Percentiles rank a stretch among this genome's conserved stretches.
phyloP scores from a whole-genome alignment of 2,797 vertebrate genomes.

The Salmo trutta region DNA sequence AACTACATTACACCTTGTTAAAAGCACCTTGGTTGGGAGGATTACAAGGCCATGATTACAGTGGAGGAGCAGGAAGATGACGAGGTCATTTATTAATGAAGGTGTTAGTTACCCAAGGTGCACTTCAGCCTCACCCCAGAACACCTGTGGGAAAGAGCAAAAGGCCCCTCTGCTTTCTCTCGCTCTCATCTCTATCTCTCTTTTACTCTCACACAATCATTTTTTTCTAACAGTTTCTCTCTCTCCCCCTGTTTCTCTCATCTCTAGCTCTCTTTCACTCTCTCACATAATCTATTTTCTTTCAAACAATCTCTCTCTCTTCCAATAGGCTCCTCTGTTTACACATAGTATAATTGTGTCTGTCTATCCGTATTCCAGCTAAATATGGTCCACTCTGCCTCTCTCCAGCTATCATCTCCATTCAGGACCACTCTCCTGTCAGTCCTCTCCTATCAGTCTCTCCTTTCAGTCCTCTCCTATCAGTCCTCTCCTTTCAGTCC shows the following conservation, averaged over 20 bases:
- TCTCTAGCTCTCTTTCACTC: slow-evolving; percentile 15
- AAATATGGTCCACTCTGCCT: slow-evolving; percentile 17
- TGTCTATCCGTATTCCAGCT: slow-evolving; percentile 11
- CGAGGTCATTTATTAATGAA: slow-evolving; percentile 59
- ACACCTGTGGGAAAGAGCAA: slow-evolving; percentile 31
- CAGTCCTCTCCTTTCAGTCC: too few species aligned
- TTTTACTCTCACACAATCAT: slow-evolving; percentile 2
- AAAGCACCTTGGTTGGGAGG: slow-evolving; percentile 54
- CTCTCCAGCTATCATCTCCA: slow-evolving; percentile 1
- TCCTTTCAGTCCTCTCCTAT: not conserved
- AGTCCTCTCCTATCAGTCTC: not conserved
- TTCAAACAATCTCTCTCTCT: slow-evolving; percentile 10
- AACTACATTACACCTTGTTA: slow-evolving; percentile 65
- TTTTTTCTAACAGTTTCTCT: slow-evolving; percentile 31
- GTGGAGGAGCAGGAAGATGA: slow-evolving; percentile 35
- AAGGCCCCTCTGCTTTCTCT: slow-evolving; percentile 26
- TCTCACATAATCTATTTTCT: not conserved
- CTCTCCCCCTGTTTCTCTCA: slow-evolving; percentile 15
- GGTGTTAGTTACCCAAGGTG: slow-evolving; percentile 55
- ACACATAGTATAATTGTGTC: slow-evolving; percentile 6
- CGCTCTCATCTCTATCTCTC: slow-evolving; percentile 14
- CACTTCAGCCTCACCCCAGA: slow-evolving; percentile 45
- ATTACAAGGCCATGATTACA: slow-evolving; percentile 64
- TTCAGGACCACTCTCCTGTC: not conserved
- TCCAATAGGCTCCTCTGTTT: slow-evolving; percentile 15